Evolutionary conservation across 2,888 invertebrate species (phyloP), one percentile per base, ranked within the genome.

Genomic region (Clitarchus hookeri): DNA sequence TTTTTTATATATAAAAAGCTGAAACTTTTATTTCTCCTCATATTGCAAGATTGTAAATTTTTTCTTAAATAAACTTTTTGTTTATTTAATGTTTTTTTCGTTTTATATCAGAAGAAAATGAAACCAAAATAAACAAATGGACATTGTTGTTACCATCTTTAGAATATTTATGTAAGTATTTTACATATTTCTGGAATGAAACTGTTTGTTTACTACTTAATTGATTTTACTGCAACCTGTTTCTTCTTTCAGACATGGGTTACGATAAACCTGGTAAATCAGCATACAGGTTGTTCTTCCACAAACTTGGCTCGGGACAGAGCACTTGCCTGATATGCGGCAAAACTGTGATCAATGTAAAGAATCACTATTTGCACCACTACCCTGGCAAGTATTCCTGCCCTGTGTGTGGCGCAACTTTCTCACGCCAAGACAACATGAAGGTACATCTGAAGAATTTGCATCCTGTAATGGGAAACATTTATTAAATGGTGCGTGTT

Each of bases 301-400:
- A 44, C 26, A 82, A 23, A n/a, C 36, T 82, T 11, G 23, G 19
- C 3, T 25, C 36, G 27, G 82, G 82, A 8, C 44, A 36, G 44
- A 44, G 82, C 86, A 87, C 87, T 78, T 94, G 94, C 91, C 92
- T 93, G 89, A 91, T 93, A 90, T 94, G 94, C 91, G 93, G 94
- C 89, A 94, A 94, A 92, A 92, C 93, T 90, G 94, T 94, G 89
- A 93, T 93, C 91, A 94, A 94, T 91, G 93, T 93, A 87, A 92
- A 93, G 89, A 94, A 94, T 91, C 94, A 94, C 90, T 94, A 93
- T 91, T 93, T 93, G 91, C 93, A 93, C 89, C 93, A 94, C 91
- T 93, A 93, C 90, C 93, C 93, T 88, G 94, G 93, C 89, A 93
- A 93, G 89, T 93, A 93, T 90, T 92, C 93, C 89, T 93, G 94